Conservation (phyloP, 2,888 invertebrate species). For the Plutella xylostella region DNA sequence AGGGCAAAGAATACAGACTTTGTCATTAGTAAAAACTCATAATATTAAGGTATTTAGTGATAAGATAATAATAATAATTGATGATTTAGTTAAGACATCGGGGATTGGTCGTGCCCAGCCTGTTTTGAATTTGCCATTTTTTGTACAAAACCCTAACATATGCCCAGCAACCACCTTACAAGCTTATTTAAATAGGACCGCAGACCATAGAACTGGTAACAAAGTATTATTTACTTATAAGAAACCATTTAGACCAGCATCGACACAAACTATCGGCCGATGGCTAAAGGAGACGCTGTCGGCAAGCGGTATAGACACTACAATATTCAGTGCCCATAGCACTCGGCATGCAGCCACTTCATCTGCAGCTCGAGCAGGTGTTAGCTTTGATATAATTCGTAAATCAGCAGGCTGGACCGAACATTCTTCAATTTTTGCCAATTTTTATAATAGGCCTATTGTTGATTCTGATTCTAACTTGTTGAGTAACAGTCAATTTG, state of each 20-base stretch:
- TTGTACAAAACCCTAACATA: too few species aligned
- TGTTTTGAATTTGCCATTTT: too few species aligned
- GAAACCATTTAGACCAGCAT: neutral
- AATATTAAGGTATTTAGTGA: neutral
- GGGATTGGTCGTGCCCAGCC: too few species aligned
- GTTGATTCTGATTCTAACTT: too few species aligned
- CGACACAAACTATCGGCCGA: neutral
- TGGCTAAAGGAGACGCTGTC: slow-evolving; percentile 4
- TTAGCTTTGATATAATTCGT: neutral
- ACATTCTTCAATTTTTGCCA: neutral
- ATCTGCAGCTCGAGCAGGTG: neutral
- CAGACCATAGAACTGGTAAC: too few species aligned
- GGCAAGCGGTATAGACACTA: neutral
- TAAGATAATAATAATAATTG: too few species aligned
- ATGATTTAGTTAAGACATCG: too few species aligned
- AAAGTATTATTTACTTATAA: neutral
- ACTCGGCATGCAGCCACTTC: neutral
- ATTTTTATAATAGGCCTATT: neutral
- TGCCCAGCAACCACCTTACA: neutral
- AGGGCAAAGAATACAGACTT: neutral
- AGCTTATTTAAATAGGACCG: neutral
- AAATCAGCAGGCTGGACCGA: neutral
- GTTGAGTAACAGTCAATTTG: too few species aligned
- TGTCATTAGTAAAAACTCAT: neutral
- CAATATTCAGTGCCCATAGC: neutral